Evolutionary conservation across 2,113 vertebrate species (phyloP).

Genomic region (Hippocampus mohnikei): DNA sequence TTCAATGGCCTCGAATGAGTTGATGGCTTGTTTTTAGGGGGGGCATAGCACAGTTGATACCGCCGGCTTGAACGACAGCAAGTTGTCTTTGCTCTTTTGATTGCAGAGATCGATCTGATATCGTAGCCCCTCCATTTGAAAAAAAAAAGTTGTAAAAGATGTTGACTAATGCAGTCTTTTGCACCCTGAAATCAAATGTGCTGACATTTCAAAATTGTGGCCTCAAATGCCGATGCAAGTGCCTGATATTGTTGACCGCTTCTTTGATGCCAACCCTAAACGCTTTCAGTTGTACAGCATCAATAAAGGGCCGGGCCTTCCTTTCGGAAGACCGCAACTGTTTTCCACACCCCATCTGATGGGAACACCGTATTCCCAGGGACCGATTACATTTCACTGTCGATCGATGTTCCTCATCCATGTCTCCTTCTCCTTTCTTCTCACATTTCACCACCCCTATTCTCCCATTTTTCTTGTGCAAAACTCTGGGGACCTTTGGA

Average conservation of each 20-base stretch:
- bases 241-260: not conserved
- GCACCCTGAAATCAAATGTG: too few species aligned
- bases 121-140: not conserved
- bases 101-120: not conserved
- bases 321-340: not conserved
- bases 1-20: not conserved
- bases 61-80: too few species aligned
- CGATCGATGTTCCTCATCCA: not conserved
- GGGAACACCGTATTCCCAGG: not conserved
- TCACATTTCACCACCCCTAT: slow-evolving; percentile 22
- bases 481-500: slow-evolving; percentile 24
- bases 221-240: not conserved
- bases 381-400: not conserved
- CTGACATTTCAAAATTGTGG: too few species aligned
- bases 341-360: not conserved
- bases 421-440: not conserved
- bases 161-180: not conserved
- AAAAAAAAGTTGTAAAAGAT: not conserved
- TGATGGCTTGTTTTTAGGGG: not conserved
- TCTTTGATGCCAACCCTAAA: not conserved
- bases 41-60: too few species aligned
- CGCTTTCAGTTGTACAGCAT: not conserved
- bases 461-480: slow-evolving; percentile 14
- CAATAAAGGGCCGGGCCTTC: not conserved
- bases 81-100: too few species aligned